Base-by-base conservation (phyloP, 2,113 vertebrate species). In the Nerophis lumbriciformis region DNA sequence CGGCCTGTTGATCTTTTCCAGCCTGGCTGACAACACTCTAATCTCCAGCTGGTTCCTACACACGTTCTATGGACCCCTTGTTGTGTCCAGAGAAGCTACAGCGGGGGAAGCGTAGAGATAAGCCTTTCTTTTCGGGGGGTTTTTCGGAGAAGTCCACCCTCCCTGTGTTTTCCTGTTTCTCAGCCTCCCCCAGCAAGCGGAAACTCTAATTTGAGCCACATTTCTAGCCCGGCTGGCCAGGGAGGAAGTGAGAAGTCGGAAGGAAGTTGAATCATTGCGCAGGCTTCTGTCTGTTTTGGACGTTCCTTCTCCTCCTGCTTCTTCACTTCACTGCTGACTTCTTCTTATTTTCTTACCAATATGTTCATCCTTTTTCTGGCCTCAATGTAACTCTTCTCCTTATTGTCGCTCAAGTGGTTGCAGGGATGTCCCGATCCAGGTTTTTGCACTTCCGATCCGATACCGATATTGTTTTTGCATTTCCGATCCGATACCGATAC, bases 141-240 rank as follows among this genome's bases (percentile, higher is more conserved):
- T 28, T 28, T 28, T 28, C 38, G 38, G 38, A 39, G 39, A 44
- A 21, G 39, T 44, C 5, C 42, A 66, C 73, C 81, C 76, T 77
- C 81, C 77, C 78, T 83, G 76, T 72, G 66, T 81, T 77, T 88
- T 84, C 80, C 82, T 85, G 81, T 88, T 75, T 70, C 72, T 84
- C 54, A 68, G 78, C 77, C 83, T 82, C 74, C 54, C 71, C 73
- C 82, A 77, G 77, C 2, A n/a, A 89, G 80, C 80, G 89, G 85
- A 90, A 87, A 85, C 78, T 83, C 85, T 90, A 88, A 90, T 88
- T 89, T 80, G 77, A 86, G 83, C 76, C 87, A 89, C 85, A 90
- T 90, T 91, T 88, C 78, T 88, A 65, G 47, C 78, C 15, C 63
- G 68, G 54, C 60, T 48, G 64, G 62, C 65, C 73, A 72, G 62